phyloP scores from a whole-genome alignment of 2,113 vertebrate genomes.

The Elaphurus davidianus region DNA sequence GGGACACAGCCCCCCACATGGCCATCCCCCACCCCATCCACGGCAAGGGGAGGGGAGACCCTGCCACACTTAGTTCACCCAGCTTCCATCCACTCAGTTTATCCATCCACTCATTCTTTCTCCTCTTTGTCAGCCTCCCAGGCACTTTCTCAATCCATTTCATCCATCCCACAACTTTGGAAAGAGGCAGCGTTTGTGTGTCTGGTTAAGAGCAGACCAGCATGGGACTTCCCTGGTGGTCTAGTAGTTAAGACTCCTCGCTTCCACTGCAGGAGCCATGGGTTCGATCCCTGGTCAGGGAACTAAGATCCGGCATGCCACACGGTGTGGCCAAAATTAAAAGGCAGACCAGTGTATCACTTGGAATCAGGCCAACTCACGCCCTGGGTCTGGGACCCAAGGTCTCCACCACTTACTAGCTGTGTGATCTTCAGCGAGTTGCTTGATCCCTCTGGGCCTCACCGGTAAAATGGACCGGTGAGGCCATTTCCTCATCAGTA shows the following conservation, averaged over 20 bases:
- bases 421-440: neutral
- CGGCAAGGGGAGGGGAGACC: neutral
- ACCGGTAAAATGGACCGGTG: neutral
- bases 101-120: neutral
- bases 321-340: neutral
- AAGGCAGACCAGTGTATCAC: neutral
- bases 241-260: neutral
- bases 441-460: neutral
- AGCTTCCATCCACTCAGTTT: neutral
- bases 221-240: neutral
- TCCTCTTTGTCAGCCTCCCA: neutral
- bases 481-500: no score
- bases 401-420: neutral
- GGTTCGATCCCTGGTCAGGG: neutral
- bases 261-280: neutral
- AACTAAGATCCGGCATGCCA: neutral
- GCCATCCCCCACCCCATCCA: neutral
- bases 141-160: neutral
- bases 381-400: neutral
- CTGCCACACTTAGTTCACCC: neutral
- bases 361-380: neutral
- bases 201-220: neutral
- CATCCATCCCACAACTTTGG: neutral
- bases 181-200: rapidly evolving
- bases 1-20: no score